Conservation (phyloP, 2,888 invertebrate species). For the Ctena decussata region DNA sequence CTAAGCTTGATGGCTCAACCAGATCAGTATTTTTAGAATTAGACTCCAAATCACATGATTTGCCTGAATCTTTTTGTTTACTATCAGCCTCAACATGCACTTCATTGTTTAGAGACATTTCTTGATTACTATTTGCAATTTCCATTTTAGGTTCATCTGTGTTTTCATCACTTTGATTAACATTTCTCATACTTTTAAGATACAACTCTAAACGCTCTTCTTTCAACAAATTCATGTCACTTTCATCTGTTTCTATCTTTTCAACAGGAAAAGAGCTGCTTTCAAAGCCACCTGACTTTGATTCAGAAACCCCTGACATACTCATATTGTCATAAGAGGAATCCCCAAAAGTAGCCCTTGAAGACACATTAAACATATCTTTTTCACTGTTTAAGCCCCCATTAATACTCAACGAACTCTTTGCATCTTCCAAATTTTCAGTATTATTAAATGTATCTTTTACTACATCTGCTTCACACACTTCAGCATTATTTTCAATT, state of each 20-base stretch:
- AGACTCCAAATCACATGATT: too few species aligned
- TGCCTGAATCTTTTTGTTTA: background rate
- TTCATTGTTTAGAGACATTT: background rate
- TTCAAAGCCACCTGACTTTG: background rate
- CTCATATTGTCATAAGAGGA: slow-evolving; percentile 7
- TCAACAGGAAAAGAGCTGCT: background rate
- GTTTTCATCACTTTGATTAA: background rate
- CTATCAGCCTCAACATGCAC: background rate
- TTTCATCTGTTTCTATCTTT: background rate
- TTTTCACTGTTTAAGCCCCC: background rate
- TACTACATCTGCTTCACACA: background rate
- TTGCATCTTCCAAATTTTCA: background rate
- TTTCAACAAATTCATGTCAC: background rate
- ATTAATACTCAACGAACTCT: background rate
- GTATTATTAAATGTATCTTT: background rate
- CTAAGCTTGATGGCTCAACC: background rate
- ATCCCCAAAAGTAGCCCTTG: background rate
- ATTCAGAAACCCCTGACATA: background rate
- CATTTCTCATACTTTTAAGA: background rate
- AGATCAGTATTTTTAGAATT: background rate
- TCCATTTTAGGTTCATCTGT: background rate
- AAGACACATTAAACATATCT: background rate
- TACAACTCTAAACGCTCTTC: background rate
- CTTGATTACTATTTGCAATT: background rate
- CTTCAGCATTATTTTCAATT: background rate